Evolutionary conservation across 2,888 invertebrate genomes (phyloP), one percentile per base, ranked within the genome.

Genomic region (Mystacides longicornis): DNA sequence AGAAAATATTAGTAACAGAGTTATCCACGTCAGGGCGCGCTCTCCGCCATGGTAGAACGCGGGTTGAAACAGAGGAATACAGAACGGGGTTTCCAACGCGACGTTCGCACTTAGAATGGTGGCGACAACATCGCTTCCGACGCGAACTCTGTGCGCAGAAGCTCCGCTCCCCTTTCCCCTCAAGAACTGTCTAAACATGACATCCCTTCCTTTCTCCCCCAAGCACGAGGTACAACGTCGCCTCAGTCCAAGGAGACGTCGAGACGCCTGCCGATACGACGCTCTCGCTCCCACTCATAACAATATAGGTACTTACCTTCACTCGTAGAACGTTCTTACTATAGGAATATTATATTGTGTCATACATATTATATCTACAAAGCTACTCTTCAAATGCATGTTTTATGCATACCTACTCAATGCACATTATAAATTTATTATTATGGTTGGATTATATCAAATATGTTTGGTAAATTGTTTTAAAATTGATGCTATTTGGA

Each of bases 251-350:
- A 21, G 63, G 47, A 55, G 50, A 54, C 55, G 50, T 49, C 54
- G 55, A 61, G 62, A 62, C 64, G 67, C 54, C 63, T 57, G 49
- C 55, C 56, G 58, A 55, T 46, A 46, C 50, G 49, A 54, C 54
- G 43, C 56, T 72, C 66, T n/a, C 67, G 72, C 66, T 67, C 18
- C 48, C 3, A 18, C 50, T 19, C 42, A 7, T 27, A n/a, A n/a
- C n/a, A n/a, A n/a, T n/a, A n/a, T n/a, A n/a, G n/a, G n/a, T n/a
- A n/a, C n/a, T n/a, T n/a, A n/a, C n/a, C n/a, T n/a, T n/a, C n/a
- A n/a, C n/a, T n/a, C n/a, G n/a, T n/a, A n/a, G n/a, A n/a, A n/a
- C n/a, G n/a, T n/a, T n/a, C n/a, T n/a, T n/a, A n/a, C n/a, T n/a
- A n/a, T n/a, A n/a, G n/a, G n/a, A n/a, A n/a, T n/a, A n/a, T n/a